Percentiles rank a stretch among this genome's conserved stretches.
These are phyloP conservation scores for Limonius californicus DNA, from an alignment of 1,140 invertebrate genomes.

Conservation along the genomic window DNA sequence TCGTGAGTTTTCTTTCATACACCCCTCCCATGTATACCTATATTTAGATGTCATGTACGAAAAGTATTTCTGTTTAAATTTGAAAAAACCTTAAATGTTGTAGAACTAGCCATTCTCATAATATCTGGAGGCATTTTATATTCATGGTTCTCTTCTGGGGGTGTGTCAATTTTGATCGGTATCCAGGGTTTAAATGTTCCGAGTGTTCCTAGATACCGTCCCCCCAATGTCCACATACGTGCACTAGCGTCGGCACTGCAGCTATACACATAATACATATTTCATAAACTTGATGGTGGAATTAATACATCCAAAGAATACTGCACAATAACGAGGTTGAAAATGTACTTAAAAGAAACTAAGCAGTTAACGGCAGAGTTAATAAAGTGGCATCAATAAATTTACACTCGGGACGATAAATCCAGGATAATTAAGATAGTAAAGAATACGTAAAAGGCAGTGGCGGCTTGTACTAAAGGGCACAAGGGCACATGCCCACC, in stretches of 20 bases:
- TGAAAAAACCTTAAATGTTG: slow-evolving; percentile 57
- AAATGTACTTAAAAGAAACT: too few species aligned
- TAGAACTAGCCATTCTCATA: slow-evolving; percentile 59
- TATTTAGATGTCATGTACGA: slow-evolving; percentile 9
- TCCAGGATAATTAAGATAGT: too few species aligned
- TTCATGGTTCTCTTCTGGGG: slow-evolving; percentile 32
- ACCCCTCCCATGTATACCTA: slow-evolving; percentile 40
- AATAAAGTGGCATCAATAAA: too few species aligned
- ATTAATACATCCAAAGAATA: not conserved
- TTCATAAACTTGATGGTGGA: too few species aligned
- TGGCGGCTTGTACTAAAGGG: too few species aligned
- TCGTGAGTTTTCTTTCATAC: slow-evolving; percentile 33
- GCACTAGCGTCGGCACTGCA: slow-evolving; percentile 68
- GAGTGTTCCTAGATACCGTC: slow-evolving; percentile 64
- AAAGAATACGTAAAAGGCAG: too few species aligned
- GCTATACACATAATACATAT: too few species aligned
- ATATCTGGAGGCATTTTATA: slow-evolving; percentile 62
- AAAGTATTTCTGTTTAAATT: too few species aligned
- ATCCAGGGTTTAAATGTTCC: slow-evolving; percentile 61
- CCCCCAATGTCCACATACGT: slow-evolving; percentile 63
- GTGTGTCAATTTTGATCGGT: slow-evolving; percentile 42
- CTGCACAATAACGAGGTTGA: not conserved
- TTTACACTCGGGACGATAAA: too few species aligned
- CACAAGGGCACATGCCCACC: too few species aligned
- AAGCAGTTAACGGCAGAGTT: too few species aligned